Evolutionary conservation across 2,797 vertebrate species (phyloP).

Genomic region (Oreochromis mossambicus): DNA sequence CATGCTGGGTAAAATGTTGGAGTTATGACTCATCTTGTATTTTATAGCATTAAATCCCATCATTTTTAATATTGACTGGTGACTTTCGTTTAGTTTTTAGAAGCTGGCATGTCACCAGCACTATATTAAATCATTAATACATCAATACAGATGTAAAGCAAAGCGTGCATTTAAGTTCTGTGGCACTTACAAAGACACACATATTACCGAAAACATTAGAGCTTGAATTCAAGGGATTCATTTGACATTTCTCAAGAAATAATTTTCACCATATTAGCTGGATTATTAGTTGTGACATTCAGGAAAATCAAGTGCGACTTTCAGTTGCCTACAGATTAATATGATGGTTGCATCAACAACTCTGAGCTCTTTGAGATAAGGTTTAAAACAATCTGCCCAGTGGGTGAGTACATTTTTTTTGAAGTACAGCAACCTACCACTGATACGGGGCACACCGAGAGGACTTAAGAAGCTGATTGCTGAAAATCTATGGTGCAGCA

Average conservation of each 20-base stretch:
- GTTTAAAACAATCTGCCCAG: constrained; percentile 39
- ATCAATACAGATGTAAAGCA: neutral
- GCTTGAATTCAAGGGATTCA: neutral
- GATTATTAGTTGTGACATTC: constrained; percentile 3
- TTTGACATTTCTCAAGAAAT: neutral
- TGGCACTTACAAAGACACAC: neutral
- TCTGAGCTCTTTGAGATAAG: constrained; percentile 44
- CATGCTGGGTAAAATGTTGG: neutral
- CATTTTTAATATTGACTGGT: constrained; percentile 13
- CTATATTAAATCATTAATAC: neutral
- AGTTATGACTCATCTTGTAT: constrained; percentile 37
- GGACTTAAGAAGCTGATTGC: constrained; percentile 49
- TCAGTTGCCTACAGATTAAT: constrained; percentile 11
- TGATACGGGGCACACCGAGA: constrained; percentile 3
- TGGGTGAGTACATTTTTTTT: constrained; percentile 5
- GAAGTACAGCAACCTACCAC: constrained; percentile 29
- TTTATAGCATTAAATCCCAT: constrained; percentile 5
- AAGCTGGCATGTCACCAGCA: neutral
- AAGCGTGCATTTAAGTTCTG: neutral
- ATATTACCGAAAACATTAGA: neutral
- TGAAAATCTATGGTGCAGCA: constrained; percentile 25
- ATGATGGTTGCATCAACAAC: constrained; percentile 36
- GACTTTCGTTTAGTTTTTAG: constrained; percentile 18
- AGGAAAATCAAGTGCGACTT: constrained; percentile 3
- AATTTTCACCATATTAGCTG: neutral